These are phyloP conservation scores for Maniola jurtina DNA, from an alignment of 1,140 invertebrate genomes.

Conservation along the genomic window DNA sequence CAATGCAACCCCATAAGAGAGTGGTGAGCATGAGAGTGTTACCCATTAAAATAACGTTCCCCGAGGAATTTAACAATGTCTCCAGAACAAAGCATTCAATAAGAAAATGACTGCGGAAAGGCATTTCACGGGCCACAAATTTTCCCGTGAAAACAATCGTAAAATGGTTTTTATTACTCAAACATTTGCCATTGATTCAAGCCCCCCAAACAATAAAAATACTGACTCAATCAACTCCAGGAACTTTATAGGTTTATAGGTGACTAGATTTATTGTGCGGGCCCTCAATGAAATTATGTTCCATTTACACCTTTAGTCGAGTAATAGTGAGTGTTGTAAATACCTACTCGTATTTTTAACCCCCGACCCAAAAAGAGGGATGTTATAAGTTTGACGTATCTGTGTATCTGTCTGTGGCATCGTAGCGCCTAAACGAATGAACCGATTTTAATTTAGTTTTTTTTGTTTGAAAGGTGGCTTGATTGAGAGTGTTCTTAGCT, in stretches of 20 bases:
- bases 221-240: slow-evolving; percentile 74
- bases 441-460: too few species aligned
- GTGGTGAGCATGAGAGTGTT: slow-evolving; percentile 13
- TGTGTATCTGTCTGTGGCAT: too few species aligned
- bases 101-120: slow-evolving; percentile 62
- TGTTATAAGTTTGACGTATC: too few species aligned
- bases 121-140: slow-evolving; percentile 75
- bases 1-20: slow-evolving; percentile 16
- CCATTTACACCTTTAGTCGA: slow-evolving; percentile 57
- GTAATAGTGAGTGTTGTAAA: neutral
- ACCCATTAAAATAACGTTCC: slow-evolving; percentile 49
- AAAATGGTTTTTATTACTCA: slow-evolving; percentile 72
- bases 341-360: neutral
- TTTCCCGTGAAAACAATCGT: slow-evolving; percentile 74
- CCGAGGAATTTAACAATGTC: slow-evolving; percentile 54
- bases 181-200: slow-evolving; percentile 76
- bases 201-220: slow-evolving; percentile 74
- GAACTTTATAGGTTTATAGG: slow-evolving; percentile 68
- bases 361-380: too few species aligned
- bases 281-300: slow-evolving; percentile 62
- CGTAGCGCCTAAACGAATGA: too few species aligned
- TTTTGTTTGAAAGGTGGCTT: too few species aligned
- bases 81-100: slow-evolving; percentile 50
- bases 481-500: too few species aligned
- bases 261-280: slow-evolving; percentile 70